Evolutionary conservation across 2,888 invertebrate species (phyloP), one percentile per base, ranked within the genome.

Genomic region (Dryobotodes eremita): DNA sequence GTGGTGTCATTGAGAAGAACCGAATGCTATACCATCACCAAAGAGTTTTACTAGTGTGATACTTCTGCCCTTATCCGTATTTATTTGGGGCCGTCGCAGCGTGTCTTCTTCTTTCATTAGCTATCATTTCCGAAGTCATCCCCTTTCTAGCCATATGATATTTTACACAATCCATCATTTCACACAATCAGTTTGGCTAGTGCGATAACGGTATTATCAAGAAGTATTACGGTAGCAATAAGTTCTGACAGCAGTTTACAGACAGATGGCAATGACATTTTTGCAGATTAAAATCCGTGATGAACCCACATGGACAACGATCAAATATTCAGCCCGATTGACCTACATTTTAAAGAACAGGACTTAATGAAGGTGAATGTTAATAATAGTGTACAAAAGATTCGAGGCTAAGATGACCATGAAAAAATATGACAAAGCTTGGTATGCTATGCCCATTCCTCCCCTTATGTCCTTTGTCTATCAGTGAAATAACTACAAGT

Each of bases 211-310:
- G 23, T 26, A 42, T 31, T 57, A 31, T 20, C 36, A 31, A 57
- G 36, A 64, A 15, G 50, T 53, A 70, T 23, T n/a, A 69, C 7
- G 42, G 6, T 31, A 65, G 17, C 1, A 46, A 11, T 15, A 42
- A 65, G 23, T 13, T 5, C 62, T 61, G n/a, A 36, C 31, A 57
- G 61, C 26, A 68, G 13, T 48, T 1, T 15, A 50, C 42, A 17
- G 61, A 26, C 48, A 50, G 23, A 6, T 57, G 68, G 46, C 68
- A 82, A 62, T 82, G 82, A 8, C 68, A 82, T 82, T 77, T 82
- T 77, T 82, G 15, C 4, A 57, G 36, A 73, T 62, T n/a, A 50
- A 48, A 61, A 84, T 81, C 82, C 78, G 84, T 84, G 71, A 78
- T 62, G n/a, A 75, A 42, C 84, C 84, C 81, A 84, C 84, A 65